Conservation (phyloP, 2,113 vertebrate genomes). For the Struthio camelus region DNA sequence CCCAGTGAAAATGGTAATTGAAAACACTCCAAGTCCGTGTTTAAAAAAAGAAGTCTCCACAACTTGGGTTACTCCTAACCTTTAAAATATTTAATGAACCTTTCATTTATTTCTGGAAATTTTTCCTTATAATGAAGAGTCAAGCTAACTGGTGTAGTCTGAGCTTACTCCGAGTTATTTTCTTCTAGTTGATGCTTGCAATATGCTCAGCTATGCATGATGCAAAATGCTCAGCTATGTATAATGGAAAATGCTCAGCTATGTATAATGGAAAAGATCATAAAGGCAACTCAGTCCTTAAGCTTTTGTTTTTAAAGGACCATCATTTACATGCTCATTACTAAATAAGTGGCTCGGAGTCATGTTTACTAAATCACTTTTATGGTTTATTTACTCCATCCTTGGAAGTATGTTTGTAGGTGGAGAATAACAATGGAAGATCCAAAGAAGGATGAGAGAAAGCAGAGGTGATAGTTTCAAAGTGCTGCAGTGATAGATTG, state of each 20-base stretch:
- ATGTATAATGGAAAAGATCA: not conserved
- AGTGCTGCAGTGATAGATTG: not conserved
- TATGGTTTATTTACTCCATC: not conserved
- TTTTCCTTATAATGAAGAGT: not conserved
- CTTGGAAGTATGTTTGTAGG: not conserved
- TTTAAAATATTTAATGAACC: not conserved
- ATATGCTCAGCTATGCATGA: not conserved
- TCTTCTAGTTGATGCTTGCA: not conserved
- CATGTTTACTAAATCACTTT: not conserved
- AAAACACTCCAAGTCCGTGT: not conserved
- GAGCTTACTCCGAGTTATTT: not conserved
- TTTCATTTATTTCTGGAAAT: not conserved
- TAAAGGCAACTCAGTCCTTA: not conserved
- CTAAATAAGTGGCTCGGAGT: not conserved
- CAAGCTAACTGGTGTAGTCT: not conserved
- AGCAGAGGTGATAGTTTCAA: not conserved
- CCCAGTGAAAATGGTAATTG: not conserved
- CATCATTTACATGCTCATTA: not conserved
- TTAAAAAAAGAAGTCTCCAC: not conserved
- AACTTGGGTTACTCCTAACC: not conserved
- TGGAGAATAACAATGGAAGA: not conserved
- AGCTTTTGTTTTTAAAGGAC: not conserved
- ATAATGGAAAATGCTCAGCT: not conserved
- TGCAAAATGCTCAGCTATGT: not conserved
- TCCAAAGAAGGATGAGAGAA: not conserved